phyloP scores from a whole-genome alignment of 2,888 invertebrate genomes.

The Hedya salicella region DNA sequence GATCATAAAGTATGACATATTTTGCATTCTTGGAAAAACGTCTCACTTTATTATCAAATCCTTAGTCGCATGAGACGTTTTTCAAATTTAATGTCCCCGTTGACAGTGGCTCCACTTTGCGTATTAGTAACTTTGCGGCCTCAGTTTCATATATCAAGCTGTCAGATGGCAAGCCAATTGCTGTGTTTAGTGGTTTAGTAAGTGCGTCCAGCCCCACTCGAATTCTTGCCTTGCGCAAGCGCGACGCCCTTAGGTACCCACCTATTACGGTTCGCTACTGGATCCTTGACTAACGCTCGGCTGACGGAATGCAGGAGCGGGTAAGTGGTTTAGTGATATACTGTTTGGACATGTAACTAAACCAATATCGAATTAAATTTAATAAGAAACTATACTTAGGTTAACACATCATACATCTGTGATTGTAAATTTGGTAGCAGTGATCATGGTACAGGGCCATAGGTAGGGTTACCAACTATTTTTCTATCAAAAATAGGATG shows the following conservation, averaged over 20 bases:
- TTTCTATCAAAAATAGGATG: too few species aligned
- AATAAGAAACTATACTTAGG: too few species aligned
- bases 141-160: conserved; percentile 75
- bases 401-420: too few species aligned
- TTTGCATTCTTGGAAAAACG: neutral
- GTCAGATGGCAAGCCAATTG: conserved; percentile 80
- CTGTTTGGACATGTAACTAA: neutral
- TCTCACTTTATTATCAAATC: neutral
- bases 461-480: too few species aligned
- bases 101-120: conserved; percentile 7
- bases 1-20: neutral
- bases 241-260: conserved; percentile 73
- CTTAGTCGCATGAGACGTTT: neutral
- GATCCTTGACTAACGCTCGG: conserved; percentile 78
- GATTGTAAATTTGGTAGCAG: too few species aligned
- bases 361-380: too few species aligned
- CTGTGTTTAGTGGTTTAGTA: conserved; percentile 65
- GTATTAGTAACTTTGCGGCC: conserved; percentile 46
- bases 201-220: conserved; percentile 70
- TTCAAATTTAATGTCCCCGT: neutral
- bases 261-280: conserved; percentile 80
- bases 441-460: too few species aligned
- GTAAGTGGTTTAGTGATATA: conserved; percentile 38
- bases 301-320: conserved; percentile 52
- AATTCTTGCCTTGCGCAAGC: conserved; percentile 74